Conservation (phyloP, 2,113 vertebrate genomes). For the Tachysurus vachellii region DNA sequence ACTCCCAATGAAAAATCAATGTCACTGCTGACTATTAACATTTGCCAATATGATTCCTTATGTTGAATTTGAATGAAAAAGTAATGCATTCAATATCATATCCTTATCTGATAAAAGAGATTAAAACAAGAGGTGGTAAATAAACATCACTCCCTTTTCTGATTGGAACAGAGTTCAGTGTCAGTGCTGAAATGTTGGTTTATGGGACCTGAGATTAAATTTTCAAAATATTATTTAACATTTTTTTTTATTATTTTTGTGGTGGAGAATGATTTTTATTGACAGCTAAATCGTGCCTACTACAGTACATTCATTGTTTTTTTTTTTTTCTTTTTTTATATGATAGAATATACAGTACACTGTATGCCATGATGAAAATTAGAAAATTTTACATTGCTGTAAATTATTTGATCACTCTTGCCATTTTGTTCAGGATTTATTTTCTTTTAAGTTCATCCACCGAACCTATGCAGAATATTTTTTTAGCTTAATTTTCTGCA, state of each 20-base stretch:
- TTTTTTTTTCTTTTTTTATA: too few species aligned
- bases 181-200: constrained; percentile 68
- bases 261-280: background rate
- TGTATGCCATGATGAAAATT: background rate
- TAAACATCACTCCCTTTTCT: constrained; percentile 70
- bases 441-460: background rate
- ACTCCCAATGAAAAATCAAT: constrained; percentile 29
- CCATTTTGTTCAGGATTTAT: background rate
- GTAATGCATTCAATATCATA: constrained; percentile 94
- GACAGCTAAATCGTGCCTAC: background rate
- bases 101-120: background rate
- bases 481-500: background rate
- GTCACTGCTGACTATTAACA: constrained; percentile 38
- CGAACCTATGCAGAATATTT: background rate
- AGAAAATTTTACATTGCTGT: background rate
- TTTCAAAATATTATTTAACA: background rate
- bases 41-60: constrained; percentile 69
- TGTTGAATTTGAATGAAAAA: constrained; percentile 90
- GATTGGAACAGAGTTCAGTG: background rate
- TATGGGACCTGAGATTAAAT: background rate
- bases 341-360: too few species aligned
- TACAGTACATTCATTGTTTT: background rate
- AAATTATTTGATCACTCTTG: background rate
- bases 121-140: constrained; percentile 60
- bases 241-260: constrained; percentile 77